Percentiles rank a stretch among this genome's conserved stretches.
Conservation (phyloP, 2,888 invertebrate species). For the Biston stratarius region DNA sequence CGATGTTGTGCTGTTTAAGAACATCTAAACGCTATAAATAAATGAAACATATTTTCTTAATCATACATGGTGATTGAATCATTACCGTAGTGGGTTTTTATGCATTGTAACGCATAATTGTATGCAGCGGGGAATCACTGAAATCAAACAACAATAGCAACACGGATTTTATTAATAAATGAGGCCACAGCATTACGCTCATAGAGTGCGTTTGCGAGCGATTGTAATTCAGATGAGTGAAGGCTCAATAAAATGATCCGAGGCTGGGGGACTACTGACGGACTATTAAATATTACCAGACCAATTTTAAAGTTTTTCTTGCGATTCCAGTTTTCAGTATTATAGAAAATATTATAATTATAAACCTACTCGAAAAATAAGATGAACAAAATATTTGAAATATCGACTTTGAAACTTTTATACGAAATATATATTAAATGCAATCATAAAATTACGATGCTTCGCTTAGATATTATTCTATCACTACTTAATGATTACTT, state of each 20-base stretch:
- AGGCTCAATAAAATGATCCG: conserved; percentile 80
- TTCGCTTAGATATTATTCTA: no score
- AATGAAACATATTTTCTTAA: no score
- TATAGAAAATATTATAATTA: neutral
- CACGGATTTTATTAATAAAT: conserved; percentile 44
- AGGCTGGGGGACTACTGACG: conserved; percentile 56
- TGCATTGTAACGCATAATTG: neutral
- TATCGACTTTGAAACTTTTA: no score
- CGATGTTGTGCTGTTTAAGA: no score
- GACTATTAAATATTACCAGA: neutral
- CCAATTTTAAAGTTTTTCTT: neutral
- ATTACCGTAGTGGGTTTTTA: no score
- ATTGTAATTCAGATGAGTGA: conserved; percentile 77
- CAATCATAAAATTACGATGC: no score
- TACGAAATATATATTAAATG: no score
- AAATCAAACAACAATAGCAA: conserved; percentile 35
- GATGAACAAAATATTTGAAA: no score
- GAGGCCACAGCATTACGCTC: conserved; percentile 47
- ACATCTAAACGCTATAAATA: no score
- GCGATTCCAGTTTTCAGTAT: neutral
- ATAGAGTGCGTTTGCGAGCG: conserved; percentile 49
- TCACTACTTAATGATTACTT: no score
- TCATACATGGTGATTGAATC: no score
- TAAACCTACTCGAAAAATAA: no score
- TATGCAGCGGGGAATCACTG: conserved; percentile 23